Conservation (phyloP, 2,113 vertebrate genomes). For the Pteruthius melanotis region DNA sequence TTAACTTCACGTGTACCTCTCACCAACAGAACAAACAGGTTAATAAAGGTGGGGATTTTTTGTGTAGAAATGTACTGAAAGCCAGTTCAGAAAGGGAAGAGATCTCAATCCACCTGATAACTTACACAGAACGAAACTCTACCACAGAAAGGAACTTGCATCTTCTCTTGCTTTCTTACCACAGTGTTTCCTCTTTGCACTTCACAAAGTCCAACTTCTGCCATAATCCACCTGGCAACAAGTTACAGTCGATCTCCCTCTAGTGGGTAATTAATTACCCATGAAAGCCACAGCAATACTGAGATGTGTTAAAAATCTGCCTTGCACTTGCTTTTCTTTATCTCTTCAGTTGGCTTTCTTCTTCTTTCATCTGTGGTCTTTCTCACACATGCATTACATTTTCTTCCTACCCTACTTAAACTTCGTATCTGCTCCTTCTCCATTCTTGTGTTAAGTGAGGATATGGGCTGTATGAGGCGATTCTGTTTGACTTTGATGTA, state of each 20-base stretch:
- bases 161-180: not conserved
- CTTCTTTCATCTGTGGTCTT: not conserved
- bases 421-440: not conserved
- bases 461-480: not conserved
- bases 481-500: not conserved
- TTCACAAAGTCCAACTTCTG: not conserved
- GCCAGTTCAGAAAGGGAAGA: not conserved
- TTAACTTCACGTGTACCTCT: not conserved
- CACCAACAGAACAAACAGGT: not conserved
- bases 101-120: not conserved
- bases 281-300: not conserved
- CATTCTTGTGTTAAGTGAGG: not conserved
- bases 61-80: not conserved
- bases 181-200: not conserved
- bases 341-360: not conserved
- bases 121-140: not conserved
- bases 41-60: not conserved
- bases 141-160: not conserved
- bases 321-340: not conserved
- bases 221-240: not conserved
- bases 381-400: not conserved
- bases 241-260: conserved; percentile 30
- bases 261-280: conserved; percentile 35
- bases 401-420: not conserved
- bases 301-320: not conserved